phyloP scores from a whole-genome alignment of 1,140 invertebrate species.

The Euglossa dilemma region DNA sequence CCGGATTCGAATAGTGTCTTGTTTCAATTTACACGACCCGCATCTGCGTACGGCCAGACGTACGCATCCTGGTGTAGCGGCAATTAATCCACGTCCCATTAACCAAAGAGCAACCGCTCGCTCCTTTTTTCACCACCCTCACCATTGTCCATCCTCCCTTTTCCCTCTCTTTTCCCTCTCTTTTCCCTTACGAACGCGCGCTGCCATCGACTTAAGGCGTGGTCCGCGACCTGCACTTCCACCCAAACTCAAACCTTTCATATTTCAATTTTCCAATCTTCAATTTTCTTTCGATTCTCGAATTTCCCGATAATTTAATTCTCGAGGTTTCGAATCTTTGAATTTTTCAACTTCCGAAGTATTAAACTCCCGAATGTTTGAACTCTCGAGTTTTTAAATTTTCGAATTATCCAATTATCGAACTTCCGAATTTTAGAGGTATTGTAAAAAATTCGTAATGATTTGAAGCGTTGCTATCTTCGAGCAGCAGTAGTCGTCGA shows the following conservation, averaged over 20 bases:
- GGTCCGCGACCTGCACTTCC: background rate
- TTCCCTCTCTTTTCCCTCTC: no score
- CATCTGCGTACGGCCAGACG: constrained; percentile 30
- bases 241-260: background rate
- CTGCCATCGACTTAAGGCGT: constrained; percentile 30
- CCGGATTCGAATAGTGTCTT: constrained; percentile 18
- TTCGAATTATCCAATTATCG: no score
- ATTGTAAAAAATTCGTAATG: no score
- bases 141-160: constrained; percentile 1
- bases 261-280: no score
- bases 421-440: no score
- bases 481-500: no score
- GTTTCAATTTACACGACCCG: constrained; percentile 34
- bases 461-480: no score
- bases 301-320: background rate
- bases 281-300: background rate
- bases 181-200: background rate
- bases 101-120: constrained; percentile 42
- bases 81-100: constrained; percentile 61
- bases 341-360: no score
- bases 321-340: no score
- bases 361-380: no score
- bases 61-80: constrained; percentile 30
- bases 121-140: constrained; percentile 19
- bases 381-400: no score